These are phyloP conservation scores for Scolanthus callimorphus DNA, from an alignment of 92 coral and sea anemone genomes.

Conservation along the genomic window DNA sequence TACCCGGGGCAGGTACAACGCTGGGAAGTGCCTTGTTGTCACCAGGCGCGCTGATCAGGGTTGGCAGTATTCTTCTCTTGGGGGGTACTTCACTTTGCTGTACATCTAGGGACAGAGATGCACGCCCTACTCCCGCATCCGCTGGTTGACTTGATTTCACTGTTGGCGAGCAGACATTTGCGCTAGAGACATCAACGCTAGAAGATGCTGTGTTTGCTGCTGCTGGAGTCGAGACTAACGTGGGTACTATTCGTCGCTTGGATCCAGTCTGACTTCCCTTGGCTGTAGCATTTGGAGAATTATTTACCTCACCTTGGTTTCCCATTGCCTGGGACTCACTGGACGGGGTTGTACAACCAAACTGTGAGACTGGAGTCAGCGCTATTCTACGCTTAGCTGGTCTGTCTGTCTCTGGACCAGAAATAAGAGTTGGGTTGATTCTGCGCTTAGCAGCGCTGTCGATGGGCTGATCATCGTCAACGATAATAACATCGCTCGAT, in stretches of 20 bases:
- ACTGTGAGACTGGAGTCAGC: neutral
- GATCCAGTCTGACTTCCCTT: no score
- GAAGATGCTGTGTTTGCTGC: no score
- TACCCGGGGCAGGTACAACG: no score
- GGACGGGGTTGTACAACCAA: neutral
- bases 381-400: neutral
- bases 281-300: no score
- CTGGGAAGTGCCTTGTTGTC: no score
- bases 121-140: no score
- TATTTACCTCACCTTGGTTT: no score
- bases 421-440: neutral
- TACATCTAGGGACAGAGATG: no score
- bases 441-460: neutral
- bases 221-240: neutral
- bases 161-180: no score
- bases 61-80: neutral
- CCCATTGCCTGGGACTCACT: neutral
- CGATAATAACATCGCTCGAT: neutral
- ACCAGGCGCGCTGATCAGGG: no score
- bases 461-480: neutral
- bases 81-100: neutral
- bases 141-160: no score
- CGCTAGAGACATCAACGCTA: no score
- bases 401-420: neutral
- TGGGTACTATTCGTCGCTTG: neutral